These are phyloP conservation scores for Parapsyche elsis DNA, from an alignment of 1,140 invertebrate species.

Conservation along the genomic window DNA sequence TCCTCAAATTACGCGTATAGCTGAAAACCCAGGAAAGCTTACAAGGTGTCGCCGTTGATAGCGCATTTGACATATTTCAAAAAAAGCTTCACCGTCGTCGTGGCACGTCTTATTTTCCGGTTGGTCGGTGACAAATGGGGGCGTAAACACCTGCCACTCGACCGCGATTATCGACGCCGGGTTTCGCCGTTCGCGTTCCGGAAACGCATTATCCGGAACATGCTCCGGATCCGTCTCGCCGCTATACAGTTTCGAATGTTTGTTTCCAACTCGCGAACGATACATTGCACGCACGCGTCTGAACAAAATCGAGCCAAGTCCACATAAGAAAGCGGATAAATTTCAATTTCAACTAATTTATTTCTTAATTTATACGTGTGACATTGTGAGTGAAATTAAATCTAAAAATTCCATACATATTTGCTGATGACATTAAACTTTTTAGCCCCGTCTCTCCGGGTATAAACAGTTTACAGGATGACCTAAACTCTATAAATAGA, in stretches of 20 bases:
- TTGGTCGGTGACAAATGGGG: constrained; percentile 55
- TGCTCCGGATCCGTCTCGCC: background rate
- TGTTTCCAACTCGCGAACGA: no score
- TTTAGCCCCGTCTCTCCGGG: no score
- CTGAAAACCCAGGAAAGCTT: background rate
- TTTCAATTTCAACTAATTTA: no score
- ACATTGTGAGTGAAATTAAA: no score
- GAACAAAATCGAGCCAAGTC: no score
- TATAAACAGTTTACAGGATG: no score
- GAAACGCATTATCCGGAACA: background rate
- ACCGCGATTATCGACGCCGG: constrained; percentile 47
- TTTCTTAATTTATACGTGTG: no score
- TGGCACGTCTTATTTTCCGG: constrained; percentile 55
- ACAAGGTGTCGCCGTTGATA: constrained; percentile 4
- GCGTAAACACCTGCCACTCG: constrained; percentile 50
- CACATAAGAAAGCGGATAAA: no score
- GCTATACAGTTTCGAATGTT: background rate
- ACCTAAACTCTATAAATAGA: no score
- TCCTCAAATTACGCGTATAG: background rate
- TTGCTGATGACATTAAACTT: no score
- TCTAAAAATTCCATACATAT: no score
- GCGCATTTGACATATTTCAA: constrained; percentile 33
- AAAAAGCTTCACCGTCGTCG: constrained; percentile 29
- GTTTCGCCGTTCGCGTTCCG: background rate
- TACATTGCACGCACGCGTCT: no score